phyloP scores from a whole-genome alignment of 2,888 invertebrate species.

The Eristalis tenax region DNA sequence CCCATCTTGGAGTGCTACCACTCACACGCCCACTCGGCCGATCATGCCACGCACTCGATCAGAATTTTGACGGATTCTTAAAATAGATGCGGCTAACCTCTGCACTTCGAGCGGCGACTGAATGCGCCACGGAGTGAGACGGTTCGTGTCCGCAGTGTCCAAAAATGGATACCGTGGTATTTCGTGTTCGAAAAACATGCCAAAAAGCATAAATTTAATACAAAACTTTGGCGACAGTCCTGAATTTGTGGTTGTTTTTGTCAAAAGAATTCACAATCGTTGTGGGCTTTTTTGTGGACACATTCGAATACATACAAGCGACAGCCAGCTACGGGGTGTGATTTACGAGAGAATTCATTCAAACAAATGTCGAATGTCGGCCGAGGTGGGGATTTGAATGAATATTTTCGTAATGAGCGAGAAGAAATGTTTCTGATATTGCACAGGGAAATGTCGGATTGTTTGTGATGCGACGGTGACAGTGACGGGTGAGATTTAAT shows the following conservation, averaged over 20 bases:
- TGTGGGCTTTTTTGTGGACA: not conserved
- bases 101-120: not conserved
- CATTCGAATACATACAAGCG: not conserved
- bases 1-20: slow-evolving; percentile 3
- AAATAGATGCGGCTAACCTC: not conserved
- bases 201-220: not conserved
- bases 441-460: not conserved
- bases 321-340: not conserved
- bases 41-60: not conserved
- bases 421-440: not conserved
- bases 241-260: not conserved
- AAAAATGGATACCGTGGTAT: not conserved
- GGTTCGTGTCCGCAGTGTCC: not conserved
- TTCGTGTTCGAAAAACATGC: not conserved
- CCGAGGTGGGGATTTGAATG: not conserved
- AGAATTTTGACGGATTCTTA: not conserved
- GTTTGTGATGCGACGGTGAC: not conserved
- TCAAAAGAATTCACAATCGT: not conserved
- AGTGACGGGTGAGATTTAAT: not conserved
- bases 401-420: not conserved
- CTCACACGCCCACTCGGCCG: not conserved
- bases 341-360: not conserved
- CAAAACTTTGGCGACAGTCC: not conserved
- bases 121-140: not conserved
- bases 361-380: not conserved